A percentile compares a stretch with the other conserved stretches of the same genome.
Conservation (phyloP, 2,797 vertebrate genomes). For the Antrozous pallidus region DNA sequence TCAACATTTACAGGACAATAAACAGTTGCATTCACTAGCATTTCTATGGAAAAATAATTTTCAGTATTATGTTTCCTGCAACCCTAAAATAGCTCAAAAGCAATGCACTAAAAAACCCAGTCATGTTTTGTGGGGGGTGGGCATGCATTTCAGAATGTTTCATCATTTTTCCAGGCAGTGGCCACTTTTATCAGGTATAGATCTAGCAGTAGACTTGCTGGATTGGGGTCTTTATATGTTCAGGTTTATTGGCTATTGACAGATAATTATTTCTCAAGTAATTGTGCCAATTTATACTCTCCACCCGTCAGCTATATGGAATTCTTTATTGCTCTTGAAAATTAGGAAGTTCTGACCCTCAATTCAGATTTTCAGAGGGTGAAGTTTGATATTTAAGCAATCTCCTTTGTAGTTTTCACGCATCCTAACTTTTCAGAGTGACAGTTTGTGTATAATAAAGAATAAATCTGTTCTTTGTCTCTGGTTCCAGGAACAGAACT, state of each 20-base stretch:
- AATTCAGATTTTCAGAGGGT: not conserved
- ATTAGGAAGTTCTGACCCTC: not conserved
- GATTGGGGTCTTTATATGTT: not conserved
- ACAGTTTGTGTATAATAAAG: not conserved
- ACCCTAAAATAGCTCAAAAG: not conserved
- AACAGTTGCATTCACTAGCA: not conserved
- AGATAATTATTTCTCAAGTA: not conserved
- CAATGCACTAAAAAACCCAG: not conserved
- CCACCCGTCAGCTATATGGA: not conserved
- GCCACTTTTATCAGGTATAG: not conserved
- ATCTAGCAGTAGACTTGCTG: not conserved
- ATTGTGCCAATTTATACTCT: not conserved
- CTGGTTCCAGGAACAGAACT: not conserved
- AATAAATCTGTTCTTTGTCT: not conserved
- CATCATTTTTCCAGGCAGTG: not conserved
- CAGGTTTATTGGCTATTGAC: not conserved
- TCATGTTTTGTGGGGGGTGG: not conserved
- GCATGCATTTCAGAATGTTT: not conserved
- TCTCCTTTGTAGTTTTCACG: not conserved
- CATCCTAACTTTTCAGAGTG: not conserved
- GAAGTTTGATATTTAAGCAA: not conserved
- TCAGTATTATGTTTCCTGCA: not conserved
- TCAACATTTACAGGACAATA: not conserved
- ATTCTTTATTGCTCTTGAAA: not conserved
- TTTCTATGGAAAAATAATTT: slow-evolving; percentile 16